Evolutionary conservation across 2,797 vertebrate genomes (phyloP), one percentile per base, ranked within the genome.

Genomic region (Gallirallus australis): DNA sequence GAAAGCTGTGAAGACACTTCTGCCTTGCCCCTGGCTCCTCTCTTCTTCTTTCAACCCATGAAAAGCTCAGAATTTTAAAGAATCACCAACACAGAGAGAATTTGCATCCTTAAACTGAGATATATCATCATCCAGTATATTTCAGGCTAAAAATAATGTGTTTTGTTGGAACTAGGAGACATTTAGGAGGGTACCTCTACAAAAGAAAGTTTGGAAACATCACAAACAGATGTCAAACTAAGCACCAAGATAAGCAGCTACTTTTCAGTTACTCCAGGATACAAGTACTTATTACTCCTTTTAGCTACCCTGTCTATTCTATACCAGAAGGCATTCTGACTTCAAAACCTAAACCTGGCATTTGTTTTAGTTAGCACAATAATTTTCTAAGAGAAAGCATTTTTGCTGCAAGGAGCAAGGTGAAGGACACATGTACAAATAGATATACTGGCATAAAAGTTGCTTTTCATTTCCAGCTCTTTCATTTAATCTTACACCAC

Each of bases 371-470:
- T 71, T 40, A 40, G 12, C 31, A 15, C 53, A 48, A 3, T 11
- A 42, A n/a, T 60, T 57, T 59, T 70, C 16, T 14, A 50, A 56
- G 48, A 21, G n/a, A 40, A 77, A 83, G 20, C 17, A n/a, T 37
- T 72, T 82, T 60, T 66, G 35, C 53, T 68, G 27, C 52, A 52
- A 89, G 39, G 8, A 76, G 9, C 9, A 65, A 73, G 31, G 15
- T 71, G 35, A 75, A 86, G 20, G 31, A 64, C 45, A 8, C 5
- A 0, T 10, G 9, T 7, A 30, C 0, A 0, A 64, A n/a, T 7
- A 81, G 24, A 61, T 16, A 40, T 15, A 47, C 3, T 18, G 59
- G 39, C 52, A 71, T 9, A 30, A 52, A 64, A 76, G 68, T 9
- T 50, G 37, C 30, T 56, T 48, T 8, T 47, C n/a, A 20, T 18